These are phyloP conservation scores for Sarcophaga rosellei DNA, from an alignment of 2,888 invertebrate genomes.

Conservation along the genomic window DNA sequence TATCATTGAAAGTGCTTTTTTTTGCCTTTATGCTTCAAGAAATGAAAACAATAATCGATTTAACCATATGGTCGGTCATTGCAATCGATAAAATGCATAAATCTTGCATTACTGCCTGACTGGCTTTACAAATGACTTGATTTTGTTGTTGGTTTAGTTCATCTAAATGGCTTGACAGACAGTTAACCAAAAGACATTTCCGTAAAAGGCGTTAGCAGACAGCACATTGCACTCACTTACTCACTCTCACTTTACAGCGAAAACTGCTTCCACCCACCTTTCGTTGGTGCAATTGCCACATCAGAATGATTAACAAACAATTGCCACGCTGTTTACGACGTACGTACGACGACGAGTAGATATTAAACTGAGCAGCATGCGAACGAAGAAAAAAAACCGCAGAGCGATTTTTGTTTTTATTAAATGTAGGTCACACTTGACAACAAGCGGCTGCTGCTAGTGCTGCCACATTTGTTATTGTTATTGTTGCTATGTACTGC, in stretches of 20 bases:
- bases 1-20: conserved; percentile 52
- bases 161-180: conserved; percentile 29
- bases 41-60: conserved; percentile 54
- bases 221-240: conserved; percentile 55
- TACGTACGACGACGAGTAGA: not conserved
- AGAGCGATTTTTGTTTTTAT: conserved; percentile 44
- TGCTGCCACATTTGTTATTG: conserved; percentile 6
- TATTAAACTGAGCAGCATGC: not conserved
- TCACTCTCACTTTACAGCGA: conserved; percentile 60
- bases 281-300: conserved; percentile 19
- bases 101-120: conserved; percentile 24
- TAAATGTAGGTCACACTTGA: conserved; percentile 66
- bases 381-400: conserved; percentile 25
- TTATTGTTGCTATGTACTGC: conserved; percentile 34
- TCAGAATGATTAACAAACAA: conserved; percentile 14
- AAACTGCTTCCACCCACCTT: conserved; percentile 60
- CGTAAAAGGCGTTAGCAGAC: conserved; percentile 60
- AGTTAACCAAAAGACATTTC: conserved; percentile 55
- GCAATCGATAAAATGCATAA: conserved; percentile 63
- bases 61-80: conserved; percentile 61
- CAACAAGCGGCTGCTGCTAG: conserved; percentile 44
- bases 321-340: not conserved
- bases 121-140: conserved; percentile 28
- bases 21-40: conserved; percentile 24
- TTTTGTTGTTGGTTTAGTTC: conserved; percentile 27